These are phyloP conservation scores for Bellardia pandia DNA, from an alignment of 2,888 invertebrate species.

Conservation along the genomic window DNA sequence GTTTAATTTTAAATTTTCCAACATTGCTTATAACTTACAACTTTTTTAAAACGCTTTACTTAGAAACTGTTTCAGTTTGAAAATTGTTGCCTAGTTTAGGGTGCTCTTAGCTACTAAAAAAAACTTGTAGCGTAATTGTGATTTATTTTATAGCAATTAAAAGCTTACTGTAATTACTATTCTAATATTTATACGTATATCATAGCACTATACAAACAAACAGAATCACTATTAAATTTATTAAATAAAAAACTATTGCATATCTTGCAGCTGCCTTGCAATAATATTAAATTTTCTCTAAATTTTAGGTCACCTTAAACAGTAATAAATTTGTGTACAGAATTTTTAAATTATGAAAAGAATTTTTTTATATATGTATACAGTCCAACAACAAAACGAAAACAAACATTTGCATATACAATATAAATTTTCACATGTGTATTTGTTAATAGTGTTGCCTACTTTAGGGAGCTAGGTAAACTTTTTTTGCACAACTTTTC, in stretches of 20 bases:
- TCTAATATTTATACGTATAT: too few relatives aligned
- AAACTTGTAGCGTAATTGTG: too few relatives aligned
- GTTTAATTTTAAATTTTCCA: too few relatives aligned
- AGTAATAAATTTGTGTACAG: conserved; percentile 21
- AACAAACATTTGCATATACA: not conserved
- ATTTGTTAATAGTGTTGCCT: conserved; percentile 16
- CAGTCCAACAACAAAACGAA: not conserved
- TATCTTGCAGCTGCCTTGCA: not conserved
- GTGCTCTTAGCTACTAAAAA: not conserved
- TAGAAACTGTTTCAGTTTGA: not conserved
- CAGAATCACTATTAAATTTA: not conserved
- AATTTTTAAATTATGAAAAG: too few relatives aligned
- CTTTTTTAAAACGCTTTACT: too few relatives aligned
- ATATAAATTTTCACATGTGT: not conserved
- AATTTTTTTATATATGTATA: conserved; percentile 24
- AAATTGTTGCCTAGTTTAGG: not conserved
- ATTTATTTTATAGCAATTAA: too few relatives aligned
- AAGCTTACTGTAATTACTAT: too few relatives aligned
- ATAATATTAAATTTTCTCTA: not conserved
- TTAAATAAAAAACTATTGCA: not conserved
- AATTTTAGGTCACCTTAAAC: conserved; percentile 1
- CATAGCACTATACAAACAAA: too few relatives aligned
- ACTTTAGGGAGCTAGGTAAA: conserved; percentile 13
- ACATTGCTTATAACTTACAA: too few relatives aligned
- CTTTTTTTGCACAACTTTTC: not conserved